Evolutionary conservation across 2,113 vertebrate genomes (phyloP).

Genomic region (Pluvialis apricaria): DNA sequence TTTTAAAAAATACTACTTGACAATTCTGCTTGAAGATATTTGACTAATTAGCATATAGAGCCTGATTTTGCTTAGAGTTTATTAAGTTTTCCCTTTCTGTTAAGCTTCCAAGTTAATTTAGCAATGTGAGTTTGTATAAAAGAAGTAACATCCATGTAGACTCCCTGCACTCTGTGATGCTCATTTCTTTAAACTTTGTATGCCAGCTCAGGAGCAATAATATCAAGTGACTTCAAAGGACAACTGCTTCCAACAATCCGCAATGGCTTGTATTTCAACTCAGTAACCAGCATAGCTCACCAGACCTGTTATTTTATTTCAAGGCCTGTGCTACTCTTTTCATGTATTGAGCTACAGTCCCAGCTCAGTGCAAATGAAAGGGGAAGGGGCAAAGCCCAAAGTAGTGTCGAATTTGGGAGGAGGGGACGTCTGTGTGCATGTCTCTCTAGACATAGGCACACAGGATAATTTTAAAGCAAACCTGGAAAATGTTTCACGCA

Average conservation of each 20-base stretch:
- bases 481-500: neutral
- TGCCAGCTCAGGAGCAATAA: conserved; percentile 20
- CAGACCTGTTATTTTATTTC: conserved; percentile 57
- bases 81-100: neutral
- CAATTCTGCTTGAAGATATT: neutral
- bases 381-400: neutral
- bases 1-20: neutral
- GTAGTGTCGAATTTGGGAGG: neutral
- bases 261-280: conserved; percentile 48
- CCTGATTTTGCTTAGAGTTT: neutral
- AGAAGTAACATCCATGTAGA: neutral
- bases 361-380: neutral
- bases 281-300: conserved; percentile 4
- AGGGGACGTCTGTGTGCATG: neutral
- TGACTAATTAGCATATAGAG: neutral
- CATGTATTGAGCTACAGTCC: neutral
- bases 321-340: conserved; percentile 18
- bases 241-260: conserved; percentile 10
- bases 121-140: neutral
- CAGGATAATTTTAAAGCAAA: neutral
- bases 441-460: neutral
- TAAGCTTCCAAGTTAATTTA: conserved; percentile 15
- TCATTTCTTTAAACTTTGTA: neutral
- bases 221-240: conserved; percentile 61
- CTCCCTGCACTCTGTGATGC: neutral